Base-by-base conservation (phyloP, 2,888 invertebrate genomes). In the Pedicia rivosa region DNA sequence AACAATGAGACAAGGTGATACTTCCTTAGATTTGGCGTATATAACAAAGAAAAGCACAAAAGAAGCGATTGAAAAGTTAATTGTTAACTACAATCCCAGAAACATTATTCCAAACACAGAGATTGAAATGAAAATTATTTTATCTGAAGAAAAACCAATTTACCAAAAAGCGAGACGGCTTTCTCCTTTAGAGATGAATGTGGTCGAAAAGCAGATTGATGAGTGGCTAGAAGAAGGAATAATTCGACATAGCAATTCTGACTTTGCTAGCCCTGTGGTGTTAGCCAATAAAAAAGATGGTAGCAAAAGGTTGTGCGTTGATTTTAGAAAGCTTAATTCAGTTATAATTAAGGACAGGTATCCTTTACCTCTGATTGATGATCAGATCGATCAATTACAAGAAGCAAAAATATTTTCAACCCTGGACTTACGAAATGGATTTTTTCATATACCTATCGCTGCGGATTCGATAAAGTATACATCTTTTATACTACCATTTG, bases 371-470 rank as follows among this genome's bases (percentile, higher is more conserved):
- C 15, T 47, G 10, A 50, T 52, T 4, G 50, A 54, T 8, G 53
- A 54, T 27, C 48, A 47, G 32, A 20, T 56, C 4, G 47, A 53
- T 20, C 41, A 44, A 25, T 39, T 54, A 3, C 45, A 47, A 34
- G 48, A 48, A 6, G 48, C 49, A 6, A 45, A 35, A 8, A 47
- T 41, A 27, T 54, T 53, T 29, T 52, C 44, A 4, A 47, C 50
- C 5, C 40, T 54, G 3, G 51, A 52, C 33, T 35, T 56, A 3
- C 46, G 47, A 4, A 52, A 51, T 17, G 53, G 53, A 0, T 55
- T 54, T 41, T 55, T 55, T 27, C 55, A 57, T 37, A 48, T 57
- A 1, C 44, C 46, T 3, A 39, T 57, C 14, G 39, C 48, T 6
- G 35, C 47, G 17, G 36, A 36, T 5, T 46, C 49, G 13, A 38